Base-by-base conservation (phyloP, 2,113 vertebrate species). In the Vulpes ferrilata region DNA sequence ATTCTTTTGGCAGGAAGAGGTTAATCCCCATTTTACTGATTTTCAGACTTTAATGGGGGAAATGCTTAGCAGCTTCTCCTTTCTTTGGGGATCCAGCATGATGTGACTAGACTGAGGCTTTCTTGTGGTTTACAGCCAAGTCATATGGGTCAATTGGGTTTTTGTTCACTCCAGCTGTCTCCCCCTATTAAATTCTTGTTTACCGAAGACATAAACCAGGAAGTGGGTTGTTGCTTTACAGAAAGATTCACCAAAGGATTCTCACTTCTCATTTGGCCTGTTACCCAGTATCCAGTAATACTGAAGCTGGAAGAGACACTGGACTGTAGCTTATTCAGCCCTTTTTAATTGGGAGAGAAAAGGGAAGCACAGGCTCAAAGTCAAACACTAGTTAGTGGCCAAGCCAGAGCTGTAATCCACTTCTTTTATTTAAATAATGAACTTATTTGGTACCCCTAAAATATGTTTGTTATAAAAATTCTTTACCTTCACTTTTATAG, bases 361-460 rank as follows among this genome's bases (percentile, higher is more conserved):
- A 87, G 32, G 57, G 81, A 94, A 27, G 20, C 23, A 17, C 5
- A 60, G 19, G 30, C 3, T 80, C 64, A 65, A 51, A 93, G 55
- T 89, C 23, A 95, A 55, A 57, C 13, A 65, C 62, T 48, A 67
- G 32, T 64, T 64, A 76, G 65, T 78, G 62, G 57, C 57, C 60
- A 95, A 78, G 35, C 53, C 32, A 73, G 84, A 69, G 19, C 60
- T 90, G 25, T 53, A 30, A 95, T 80, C 35, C 6, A 15, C 5
- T 78, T 22, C 48, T 94, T 96, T 96, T 67, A 82, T 78, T 95
- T 92, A 97, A 94, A 79, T 90, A 92, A 17, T 35, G 32, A 93
- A 81, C 25, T 92, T 88, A 67, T 23, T 73, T 60, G 53, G 55
- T 91, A 11, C 7, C 82, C 71, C 94, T 92, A 83, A 65, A 95